These are phyloP conservation scores for Dissostichus mawsoni DNA, from an alignment of 2,113 vertebrate genomes.

Conservation along the genomic window DNA sequence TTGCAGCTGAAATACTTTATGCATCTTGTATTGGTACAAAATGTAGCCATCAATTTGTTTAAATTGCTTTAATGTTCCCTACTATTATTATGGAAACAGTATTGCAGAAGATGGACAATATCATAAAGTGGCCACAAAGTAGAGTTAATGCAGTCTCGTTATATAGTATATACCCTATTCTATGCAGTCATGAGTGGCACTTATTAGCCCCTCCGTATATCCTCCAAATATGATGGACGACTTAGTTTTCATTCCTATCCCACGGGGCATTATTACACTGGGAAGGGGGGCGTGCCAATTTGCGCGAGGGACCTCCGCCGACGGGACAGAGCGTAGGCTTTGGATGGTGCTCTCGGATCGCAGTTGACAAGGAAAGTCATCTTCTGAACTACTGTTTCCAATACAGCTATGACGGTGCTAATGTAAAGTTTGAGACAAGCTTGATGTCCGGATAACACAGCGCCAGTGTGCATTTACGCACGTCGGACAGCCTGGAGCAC, in stretches of 20 bases:
- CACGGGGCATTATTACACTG: not conserved
- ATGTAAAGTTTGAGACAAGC: not conserved
- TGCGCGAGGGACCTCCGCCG: conserved; percentile 29
- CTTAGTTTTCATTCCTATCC: not conserved
- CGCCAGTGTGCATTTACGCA: conserved; percentile 31
- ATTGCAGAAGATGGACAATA: no score
- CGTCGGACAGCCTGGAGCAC: conserved; percentile 5
- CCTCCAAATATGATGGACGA: not conserved
- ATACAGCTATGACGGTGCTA: no score
- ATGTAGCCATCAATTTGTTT: not conserved
- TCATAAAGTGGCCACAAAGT: no score
- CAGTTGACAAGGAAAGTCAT: not conserved
- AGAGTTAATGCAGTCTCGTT: no score
- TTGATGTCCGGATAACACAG: conserved; percentile 26
- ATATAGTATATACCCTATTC: no score
- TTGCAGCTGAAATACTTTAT: not conserved
- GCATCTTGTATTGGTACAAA: not conserved
- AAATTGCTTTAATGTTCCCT: not conserved
- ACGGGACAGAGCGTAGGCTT: conserved; percentile 34
- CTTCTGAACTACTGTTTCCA: not conserved
- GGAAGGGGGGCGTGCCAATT: conserved; percentile 57
- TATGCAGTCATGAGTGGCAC: not conserved
- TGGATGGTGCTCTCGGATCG: conserved; percentile 18
- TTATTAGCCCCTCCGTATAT: not conserved
- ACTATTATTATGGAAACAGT: no score